Percentiles rank a stretch among this genome's conserved stretches.
Conservation (phyloP, 2,888 invertebrate genomes). For the Metellina segmentata region DNA sequence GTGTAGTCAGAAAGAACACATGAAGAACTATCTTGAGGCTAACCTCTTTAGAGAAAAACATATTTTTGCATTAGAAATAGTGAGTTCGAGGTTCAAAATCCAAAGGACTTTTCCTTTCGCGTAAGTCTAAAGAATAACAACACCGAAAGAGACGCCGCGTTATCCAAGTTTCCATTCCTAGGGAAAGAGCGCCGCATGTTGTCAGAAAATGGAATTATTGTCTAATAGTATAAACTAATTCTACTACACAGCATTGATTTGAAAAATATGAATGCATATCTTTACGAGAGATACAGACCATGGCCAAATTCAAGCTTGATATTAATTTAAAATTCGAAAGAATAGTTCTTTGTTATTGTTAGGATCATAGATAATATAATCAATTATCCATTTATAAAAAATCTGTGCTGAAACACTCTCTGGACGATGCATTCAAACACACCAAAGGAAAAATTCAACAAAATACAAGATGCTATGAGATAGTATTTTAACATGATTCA, state of each 20-base stretch:
- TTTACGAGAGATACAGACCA: no score
- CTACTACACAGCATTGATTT: neutral
- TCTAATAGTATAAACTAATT: neutral
- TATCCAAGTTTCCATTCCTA: neutral
- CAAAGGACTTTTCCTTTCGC: neutral
- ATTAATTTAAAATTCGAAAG: no score
- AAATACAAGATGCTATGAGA: no score
- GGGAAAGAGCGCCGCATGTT: conserved; percentile 63
- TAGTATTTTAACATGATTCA: no score
- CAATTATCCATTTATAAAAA: no score
- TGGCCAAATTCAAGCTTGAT: no score
- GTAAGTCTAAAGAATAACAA: neutral
- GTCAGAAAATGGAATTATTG: conserved; percentile 50
- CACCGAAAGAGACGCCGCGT: neutral
- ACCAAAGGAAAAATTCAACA: no score
- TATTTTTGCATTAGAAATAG: neutral
- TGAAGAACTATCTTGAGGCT: neutral
- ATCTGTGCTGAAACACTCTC: no score
- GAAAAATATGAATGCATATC: no score
- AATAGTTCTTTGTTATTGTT: no score
- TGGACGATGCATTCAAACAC: no score
- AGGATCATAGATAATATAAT: no score
- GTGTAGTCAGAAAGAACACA: neutral
- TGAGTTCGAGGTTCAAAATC: neutral
- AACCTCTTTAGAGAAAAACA: neutral